These are phyloP conservation scores for Polydrusus pterygomalis DNA, from an alignment of 2,888 invertebrate species.

Conservation along the genomic window DNA sequence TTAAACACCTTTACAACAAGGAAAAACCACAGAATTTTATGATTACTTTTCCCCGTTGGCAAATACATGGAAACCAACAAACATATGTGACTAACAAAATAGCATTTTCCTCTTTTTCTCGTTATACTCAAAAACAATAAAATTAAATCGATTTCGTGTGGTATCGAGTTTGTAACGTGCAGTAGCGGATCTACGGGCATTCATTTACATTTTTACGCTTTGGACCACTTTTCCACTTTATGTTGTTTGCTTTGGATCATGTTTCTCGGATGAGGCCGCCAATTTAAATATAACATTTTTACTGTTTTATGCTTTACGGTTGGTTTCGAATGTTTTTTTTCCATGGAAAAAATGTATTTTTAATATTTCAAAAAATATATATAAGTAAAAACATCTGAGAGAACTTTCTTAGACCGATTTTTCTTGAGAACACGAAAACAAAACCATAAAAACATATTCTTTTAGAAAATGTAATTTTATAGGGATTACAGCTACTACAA, in stretches of 20 bases:
- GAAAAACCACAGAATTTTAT: not conserved
- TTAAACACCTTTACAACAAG: not conserved
- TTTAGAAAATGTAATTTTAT: no score
- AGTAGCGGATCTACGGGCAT: slow-evolving; percentile 2
- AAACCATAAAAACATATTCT: no score
- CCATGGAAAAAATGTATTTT: not conserved
- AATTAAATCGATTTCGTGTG: slow-evolving; percentile 22
- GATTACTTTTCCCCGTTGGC: not conserved
- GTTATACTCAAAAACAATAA: slow-evolving; percentile 26
- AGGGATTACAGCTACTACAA: no score
- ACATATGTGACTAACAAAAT: slow-evolving; percentile 3
- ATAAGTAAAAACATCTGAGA: no score
- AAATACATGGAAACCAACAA: slow-evolving; percentile 1
- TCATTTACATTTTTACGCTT: slow-evolving; percentile 29
- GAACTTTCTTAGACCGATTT: no score
- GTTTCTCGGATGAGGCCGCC: slow-evolving; percentile 4
- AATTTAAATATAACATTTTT: slow-evolving; percentile 13
- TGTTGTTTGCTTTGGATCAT: slow-evolving; percentile 26
- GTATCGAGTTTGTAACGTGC: slow-evolving; percentile 24
- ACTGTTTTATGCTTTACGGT: not conserved
- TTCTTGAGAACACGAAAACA: no score
- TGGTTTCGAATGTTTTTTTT: not conserved
- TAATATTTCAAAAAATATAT: not conserved
- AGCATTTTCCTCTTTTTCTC: slow-evolving; percentile 6
- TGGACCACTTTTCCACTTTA: slow-evolving; percentile 26